Percentiles rank a stretch among this genome's conserved stretches.
These are phyloP conservation scores for Drosophila sordidula DNA, from an alignment of 2,888 invertebrate species.

Conservation along the genomic window DNA sequence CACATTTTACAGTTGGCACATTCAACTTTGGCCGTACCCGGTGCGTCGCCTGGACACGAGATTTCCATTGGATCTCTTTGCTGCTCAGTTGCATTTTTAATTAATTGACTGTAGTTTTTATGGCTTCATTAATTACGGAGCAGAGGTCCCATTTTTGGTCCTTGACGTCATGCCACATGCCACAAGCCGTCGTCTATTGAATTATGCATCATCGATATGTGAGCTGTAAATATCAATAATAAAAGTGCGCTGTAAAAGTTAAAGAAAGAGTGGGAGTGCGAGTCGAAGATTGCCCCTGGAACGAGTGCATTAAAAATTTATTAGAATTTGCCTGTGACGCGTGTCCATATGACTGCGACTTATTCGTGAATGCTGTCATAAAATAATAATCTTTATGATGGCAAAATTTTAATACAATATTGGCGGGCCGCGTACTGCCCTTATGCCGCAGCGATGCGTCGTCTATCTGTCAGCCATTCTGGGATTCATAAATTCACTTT, in stretches of 20 bases:
- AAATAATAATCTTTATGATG: conserved; percentile 84
- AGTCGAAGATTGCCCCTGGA: conserved; percentile 13
- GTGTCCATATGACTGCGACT: conserved; percentile 63
- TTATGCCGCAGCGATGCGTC: conserved; percentile 51
- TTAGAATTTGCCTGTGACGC: conserved; percentile 80
- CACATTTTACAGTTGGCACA: conserved; percentile 77
- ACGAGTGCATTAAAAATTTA: conserved; percentile 82
- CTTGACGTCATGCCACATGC: conserved; percentile 76
- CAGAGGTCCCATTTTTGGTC: conserved; percentile 49
- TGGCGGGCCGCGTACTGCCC: conserved; percentile 37
- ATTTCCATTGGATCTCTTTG: conserved; percentile 39
- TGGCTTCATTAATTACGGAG: conserved; percentile 83
- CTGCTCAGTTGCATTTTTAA: conserved; percentile 79
- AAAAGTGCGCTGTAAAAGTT: conserved; percentile 70
- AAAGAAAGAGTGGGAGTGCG: conserved; percentile 11
- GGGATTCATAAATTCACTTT: conserved; percentile 78
- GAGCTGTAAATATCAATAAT: conserved; percentile 81
- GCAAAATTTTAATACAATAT: conserved; percentile 78
- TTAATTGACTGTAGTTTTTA: conserved; percentile 83
- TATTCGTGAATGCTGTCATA: conserved; percentile 64
- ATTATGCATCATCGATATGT: conserved; percentile 75
- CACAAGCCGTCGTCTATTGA: conserved; percentile 52
- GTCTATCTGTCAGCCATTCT: conserved; percentile 66
- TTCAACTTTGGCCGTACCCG: conserved; percentile 49
- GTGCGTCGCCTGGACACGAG: conserved; percentile 36